Conservation (phyloP, 2,797 vertebrate species). For the Fistularia tabacaria region DNA sequence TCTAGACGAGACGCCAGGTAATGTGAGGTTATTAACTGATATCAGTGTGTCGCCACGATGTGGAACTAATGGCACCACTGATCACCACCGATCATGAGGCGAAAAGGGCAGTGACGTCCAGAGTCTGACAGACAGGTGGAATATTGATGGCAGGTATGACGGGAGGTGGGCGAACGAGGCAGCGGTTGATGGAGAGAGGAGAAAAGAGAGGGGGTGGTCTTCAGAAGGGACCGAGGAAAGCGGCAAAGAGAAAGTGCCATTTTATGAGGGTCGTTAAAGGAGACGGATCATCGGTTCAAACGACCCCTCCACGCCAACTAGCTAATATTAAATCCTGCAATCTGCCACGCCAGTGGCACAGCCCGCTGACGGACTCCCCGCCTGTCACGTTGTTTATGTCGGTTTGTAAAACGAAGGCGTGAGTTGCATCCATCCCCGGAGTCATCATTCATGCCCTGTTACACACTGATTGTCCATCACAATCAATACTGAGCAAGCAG, state of each 20-base stretch:
- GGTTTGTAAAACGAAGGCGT: conserved; percentile 52
- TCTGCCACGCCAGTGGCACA: conserved; percentile 38
- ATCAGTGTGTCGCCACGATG: conserved; percentile 19
- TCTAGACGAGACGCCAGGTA: conserved; percentile 26
- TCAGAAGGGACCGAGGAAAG: conserved; percentile 19
- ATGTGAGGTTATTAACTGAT: conserved; percentile 27
- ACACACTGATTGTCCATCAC: conserved; percentile 50
- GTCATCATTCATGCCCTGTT: conserved; percentile 60
- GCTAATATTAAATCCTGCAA: conserved; percentile 64
- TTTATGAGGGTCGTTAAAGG: conserved; percentile 66
- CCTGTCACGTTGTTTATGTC: conserved; percentile 62
- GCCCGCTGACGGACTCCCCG: conserved; percentile 49
- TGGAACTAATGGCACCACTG: conserved; percentile 33
- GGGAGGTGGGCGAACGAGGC: conserved; percentile 1
- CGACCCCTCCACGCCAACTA: conserved; percentile 46
- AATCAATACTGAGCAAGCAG: conserved; percentile 53
- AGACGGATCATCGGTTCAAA: conserved; percentile 68
- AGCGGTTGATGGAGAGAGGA: conserved; percentile 21
- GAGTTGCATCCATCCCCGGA: conserved; percentile 51
- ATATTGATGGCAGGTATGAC: conserved; percentile 22
- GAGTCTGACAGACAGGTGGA: conserved; percentile 32
- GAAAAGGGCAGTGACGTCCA: conserved; percentile 17
- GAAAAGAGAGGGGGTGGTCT: conserved; percentile 15
- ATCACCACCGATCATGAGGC: conserved; percentile 27
- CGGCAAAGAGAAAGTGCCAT: conserved; percentile 38